Evolutionary conservation across 2,888 invertebrate species (phyloP).

Genomic region (Torymus auratus): DNA sequence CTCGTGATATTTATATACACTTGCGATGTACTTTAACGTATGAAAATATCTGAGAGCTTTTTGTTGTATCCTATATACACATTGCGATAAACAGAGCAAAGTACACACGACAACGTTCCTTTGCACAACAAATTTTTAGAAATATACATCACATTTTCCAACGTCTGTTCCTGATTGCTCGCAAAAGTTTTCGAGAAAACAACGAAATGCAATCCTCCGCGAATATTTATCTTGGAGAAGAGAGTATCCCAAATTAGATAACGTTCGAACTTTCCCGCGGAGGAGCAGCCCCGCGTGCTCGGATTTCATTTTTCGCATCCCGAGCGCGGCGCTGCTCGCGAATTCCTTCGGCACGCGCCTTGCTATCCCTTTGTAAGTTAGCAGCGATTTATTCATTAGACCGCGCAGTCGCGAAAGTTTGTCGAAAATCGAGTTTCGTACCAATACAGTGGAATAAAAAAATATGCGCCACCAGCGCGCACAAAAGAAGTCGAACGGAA

Average conservation of each 20-base stretch:
- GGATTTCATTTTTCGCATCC: slow-evolving; percentile 32
- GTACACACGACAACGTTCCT: too few species aligned
- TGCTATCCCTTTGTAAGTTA: slow-evolving; percentile 38
- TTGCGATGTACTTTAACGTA: too few species aligned
- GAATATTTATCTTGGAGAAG: slow-evolving; percentile 49
- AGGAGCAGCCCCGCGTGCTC: neutral
- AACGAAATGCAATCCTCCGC: slow-evolving; percentile 9
- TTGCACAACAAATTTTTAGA: too few species aligned
- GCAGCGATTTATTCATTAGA: slow-evolving; percentile 55
- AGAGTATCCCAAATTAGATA: slow-evolving; percentile 38
- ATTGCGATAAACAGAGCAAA: too few species aligned
- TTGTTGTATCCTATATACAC: too few species aligned
- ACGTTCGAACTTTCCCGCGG: neutral
- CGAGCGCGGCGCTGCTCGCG: neutral
- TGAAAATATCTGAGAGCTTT: too few species aligned
- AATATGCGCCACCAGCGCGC: slow-evolving; percentile 49
- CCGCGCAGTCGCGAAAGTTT: slow-evolving; percentile 36
- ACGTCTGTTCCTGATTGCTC: too few species aligned
- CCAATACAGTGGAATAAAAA: slow-evolving; percentile 57
- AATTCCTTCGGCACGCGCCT: neutral
- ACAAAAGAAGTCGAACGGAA: slow-evolving; percentile 31
- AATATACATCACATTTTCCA: too few species aligned
- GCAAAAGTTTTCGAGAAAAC: neutral
- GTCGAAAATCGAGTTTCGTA: slow-evolving; percentile 60
- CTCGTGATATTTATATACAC: too few species aligned